Percentiles rank a stretch among this genome's conserved stretches.
phyloP scores from a whole-genome alignment of 2,113 vertebrate species.

The Macaca nemestrina region DNA sequence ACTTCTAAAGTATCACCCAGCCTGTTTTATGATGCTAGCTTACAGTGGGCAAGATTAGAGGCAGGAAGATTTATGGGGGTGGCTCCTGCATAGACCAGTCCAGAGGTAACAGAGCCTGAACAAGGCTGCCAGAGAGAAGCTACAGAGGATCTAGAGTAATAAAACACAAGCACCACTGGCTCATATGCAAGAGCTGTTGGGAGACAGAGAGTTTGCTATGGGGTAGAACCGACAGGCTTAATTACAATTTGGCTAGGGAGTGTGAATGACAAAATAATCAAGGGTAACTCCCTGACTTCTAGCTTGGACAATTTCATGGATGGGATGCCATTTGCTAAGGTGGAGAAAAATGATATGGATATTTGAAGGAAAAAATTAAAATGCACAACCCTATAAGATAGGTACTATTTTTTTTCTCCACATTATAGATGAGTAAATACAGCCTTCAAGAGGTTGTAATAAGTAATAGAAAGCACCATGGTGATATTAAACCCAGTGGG shows the following conservation, averaged over 20 bases:
- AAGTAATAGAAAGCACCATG: background rate
- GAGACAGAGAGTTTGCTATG: background rate
- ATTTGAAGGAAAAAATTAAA: background rate
- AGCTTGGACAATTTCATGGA: background rate
- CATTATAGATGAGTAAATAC: background rate
- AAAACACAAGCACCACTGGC: background rate
- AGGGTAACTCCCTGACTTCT: background rate
- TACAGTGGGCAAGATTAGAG: background rate
- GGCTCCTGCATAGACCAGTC: too few relatives aligned
- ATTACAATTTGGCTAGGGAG: background rate
- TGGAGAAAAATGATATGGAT: background rate
- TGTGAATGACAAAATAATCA: background rate
- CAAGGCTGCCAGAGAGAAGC: background rate
- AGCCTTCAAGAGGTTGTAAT: background rate
- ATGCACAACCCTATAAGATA: background rate
- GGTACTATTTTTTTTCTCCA: background rate
- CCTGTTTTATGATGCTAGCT: background rate
- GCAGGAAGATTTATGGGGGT: background rate
- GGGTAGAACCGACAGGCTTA: background rate
- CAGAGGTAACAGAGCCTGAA: background rate
- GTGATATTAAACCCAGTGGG: background rate
- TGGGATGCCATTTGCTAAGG: background rate
- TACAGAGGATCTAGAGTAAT: background rate
- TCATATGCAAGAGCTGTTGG: background rate
- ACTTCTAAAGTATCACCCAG: background rate